phyloP scores from a whole-genome alignment of 1,140 invertebrate species.

The Drosophila chauvacae region DNA sequence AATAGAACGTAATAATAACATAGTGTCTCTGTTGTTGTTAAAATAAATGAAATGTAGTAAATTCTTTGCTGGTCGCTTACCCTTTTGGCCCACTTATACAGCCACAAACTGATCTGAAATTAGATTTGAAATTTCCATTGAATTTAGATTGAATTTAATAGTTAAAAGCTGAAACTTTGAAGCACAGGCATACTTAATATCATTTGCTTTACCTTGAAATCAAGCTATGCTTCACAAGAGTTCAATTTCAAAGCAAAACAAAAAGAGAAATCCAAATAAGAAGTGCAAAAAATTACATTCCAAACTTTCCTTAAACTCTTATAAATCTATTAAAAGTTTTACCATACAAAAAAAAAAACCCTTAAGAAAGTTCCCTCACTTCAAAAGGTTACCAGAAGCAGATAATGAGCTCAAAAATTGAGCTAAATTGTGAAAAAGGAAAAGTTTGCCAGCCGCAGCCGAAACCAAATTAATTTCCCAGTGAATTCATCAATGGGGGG shows the following conservation, averaged over 20 bases:
- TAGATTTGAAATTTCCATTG: constrained; percentile 11
- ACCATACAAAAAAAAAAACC: constrained; percentile 3
- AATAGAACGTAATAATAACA: constrained; percentile 35
- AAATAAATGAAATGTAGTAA: constrained; percentile 22
- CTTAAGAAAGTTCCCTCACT: constrained; percentile 22
- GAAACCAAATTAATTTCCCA: constrained; percentile 46
- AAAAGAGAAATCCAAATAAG: background rate
- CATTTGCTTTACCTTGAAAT: constrained; percentile 4
- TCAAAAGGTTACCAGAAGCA: constrained; percentile 44
- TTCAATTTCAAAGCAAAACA: background rate
- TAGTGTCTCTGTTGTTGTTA: background rate
- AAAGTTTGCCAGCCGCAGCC: constrained; percentile 36
- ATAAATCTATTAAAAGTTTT: constrained; percentile 48
- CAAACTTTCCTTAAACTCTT: constrained; percentile 26
- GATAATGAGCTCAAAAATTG: constrained; percentile 56
- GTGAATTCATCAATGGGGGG: constrained; percentile 30
- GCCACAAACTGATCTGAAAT: background rate
- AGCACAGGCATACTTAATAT: background rate
- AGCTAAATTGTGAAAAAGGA: constrained; percentile 29
- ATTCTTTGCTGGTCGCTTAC: constrained; percentile 10
- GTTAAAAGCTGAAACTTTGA: constrained; percentile 10
- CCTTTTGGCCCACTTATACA: constrained; percentile 1
- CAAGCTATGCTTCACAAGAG: background rate
- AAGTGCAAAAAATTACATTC: background rate
- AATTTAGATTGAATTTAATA: constrained; percentile 43